Conservation (phyloP, 2,113 vertebrate genomes). For the Illadopsis cleaveri region DNA sequence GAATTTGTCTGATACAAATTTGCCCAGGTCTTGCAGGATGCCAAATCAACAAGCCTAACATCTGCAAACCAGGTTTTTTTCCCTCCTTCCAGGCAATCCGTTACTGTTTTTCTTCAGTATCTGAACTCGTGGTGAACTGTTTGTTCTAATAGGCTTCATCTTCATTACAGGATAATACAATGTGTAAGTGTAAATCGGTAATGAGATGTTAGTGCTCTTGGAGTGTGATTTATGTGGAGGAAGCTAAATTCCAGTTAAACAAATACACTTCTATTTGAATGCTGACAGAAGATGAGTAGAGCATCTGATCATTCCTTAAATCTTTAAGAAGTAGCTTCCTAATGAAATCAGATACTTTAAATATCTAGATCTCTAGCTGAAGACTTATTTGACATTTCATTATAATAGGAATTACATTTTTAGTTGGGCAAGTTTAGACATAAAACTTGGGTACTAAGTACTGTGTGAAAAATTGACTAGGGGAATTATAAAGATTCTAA, state of each 20-base stretch:
- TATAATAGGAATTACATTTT: slow-evolving; percentile 45
- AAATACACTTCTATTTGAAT: slow-evolving; percentile 47
- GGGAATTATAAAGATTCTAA: slow-evolving; percentile 38
- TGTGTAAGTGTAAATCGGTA: slow-evolving; percentile 21
- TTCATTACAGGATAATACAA: slow-evolving; percentile 46
- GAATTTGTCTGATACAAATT: background rate
- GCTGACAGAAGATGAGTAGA: slow-evolving; percentile 24
- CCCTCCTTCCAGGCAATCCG: background rate
- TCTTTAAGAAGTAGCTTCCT: slow-evolving; percentile 36
- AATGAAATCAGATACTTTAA: slow-evolving; percentile 48
- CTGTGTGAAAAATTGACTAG: slow-evolving; percentile 38
- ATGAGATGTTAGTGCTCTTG: slow-evolving; percentile 39
- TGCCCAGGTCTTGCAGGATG: background rate
- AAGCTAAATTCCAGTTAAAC: slow-evolving; percentile 30
- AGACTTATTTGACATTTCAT: slow-evolving; percentile 50
- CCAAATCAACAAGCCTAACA: background rate
- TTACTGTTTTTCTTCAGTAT: background rate
- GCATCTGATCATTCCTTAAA: slow-evolving; percentile 21
- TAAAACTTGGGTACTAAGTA: slow-evolving; percentile 25
- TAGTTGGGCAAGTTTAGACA: background rate
- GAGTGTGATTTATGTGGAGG: slow-evolving; percentile 49
- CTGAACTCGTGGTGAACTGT: slow-evolving; percentile 44
- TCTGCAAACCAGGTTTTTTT: background rate
- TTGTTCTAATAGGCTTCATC: slow-evolving; percentile 41
- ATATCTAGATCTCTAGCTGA: slow-evolving; percentile 3